Evolutionary conservation across 2,888 invertebrate species (phyloP), one percentile per base, ranked within the genome.

Genomic region (Cenopis cana): DNA sequence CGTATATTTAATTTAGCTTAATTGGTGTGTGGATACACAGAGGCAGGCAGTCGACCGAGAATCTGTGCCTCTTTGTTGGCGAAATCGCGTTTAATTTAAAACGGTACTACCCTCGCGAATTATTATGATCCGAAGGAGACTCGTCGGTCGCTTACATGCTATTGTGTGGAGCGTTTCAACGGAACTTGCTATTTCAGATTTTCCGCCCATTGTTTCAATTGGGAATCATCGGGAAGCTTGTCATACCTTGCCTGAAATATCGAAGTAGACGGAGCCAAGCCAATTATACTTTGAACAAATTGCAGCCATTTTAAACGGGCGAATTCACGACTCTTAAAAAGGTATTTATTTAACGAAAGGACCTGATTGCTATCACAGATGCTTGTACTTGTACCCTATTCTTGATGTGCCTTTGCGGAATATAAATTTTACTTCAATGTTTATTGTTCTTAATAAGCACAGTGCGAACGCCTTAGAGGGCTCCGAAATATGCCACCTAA

Each of bases 1-100:
- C 88, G 90, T 92, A 90, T 91, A 89, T 91, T 91, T 91, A 90
- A 90, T 92, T 91, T 87, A 89, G 85, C 89, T 91, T 91, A 93
- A 93, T 93, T 92, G 89, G 89, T 90, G 88, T 90, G 88, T 89
- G 85, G 88, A 89, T 90, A 86, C 87, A 86, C 84, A 82, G 85
- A 81, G 83, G 89, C 81, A 87, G 80, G 89, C 91, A 90, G 87
- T 87, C 87, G 89, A 92, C 91, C 91, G 90, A 90, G 88, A 90
- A 90, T 90, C 87, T 84, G 85, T 88, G 87, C 87, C 85, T 87
- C 88, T 88, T 88, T 86, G 89, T 87, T 89, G 85, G 89, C 87
- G 87, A 89, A 89, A 89, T 89, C 88, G 84, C 80, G 78, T 84
- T 86, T 72, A 73, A 76, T 75, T 76, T 82, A 79, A 85, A 89